Conservation (phyloP, 2,888 invertebrate species). For the Daptonema setosum region DNA sequence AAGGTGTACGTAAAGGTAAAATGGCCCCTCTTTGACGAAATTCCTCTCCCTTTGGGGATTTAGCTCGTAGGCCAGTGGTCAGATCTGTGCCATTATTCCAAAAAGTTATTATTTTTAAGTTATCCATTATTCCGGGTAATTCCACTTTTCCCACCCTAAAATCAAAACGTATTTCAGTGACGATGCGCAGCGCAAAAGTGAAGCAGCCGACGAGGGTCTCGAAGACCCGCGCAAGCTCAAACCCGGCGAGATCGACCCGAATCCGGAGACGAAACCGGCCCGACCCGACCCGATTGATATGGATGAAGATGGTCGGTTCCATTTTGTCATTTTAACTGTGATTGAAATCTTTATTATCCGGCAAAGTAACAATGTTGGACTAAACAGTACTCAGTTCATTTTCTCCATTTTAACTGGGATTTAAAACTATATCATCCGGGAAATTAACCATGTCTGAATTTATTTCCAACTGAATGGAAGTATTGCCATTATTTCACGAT, state of each 20-base stretch:
- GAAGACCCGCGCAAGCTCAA: slow-evolving; percentile 90
- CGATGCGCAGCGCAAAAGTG: slow-evolving; percentile 86
- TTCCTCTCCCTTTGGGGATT: too few relatives aligned
- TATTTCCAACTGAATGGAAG: too few relatives aligned
- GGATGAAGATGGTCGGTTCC: slow-evolving; percentile 85
- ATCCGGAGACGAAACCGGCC: slow-evolving; percentile 97
- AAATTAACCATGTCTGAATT: background rate
- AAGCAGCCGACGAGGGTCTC: slow-evolving; percentile 47
- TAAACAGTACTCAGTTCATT: too few relatives aligned
- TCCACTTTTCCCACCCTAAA: too few relatives aligned
- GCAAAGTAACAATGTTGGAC: background rate
- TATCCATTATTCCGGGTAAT: too few relatives aligned
- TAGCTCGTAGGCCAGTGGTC: too few relatives aligned
- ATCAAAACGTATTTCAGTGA: slow-evolving; percentile 50
- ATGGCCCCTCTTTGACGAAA: too few relatives aligned
- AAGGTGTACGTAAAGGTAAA: too few relatives aligned
- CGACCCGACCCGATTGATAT: slow-evolving; percentile 96
- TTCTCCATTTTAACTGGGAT: background rate
- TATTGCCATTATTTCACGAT: too few relatives aligned
- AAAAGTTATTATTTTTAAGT: too few relatives aligned
- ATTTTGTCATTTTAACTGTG: background rate
- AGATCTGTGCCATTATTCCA: too few relatives aligned
- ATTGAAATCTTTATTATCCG: background rate
- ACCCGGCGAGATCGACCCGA: slow-evolving; percentile 97
- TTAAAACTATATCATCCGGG: background rate